Evolutionary conservation across 2,797 vertebrate species (phyloP).

Genomic region (Crax fasciolata): DNA sequence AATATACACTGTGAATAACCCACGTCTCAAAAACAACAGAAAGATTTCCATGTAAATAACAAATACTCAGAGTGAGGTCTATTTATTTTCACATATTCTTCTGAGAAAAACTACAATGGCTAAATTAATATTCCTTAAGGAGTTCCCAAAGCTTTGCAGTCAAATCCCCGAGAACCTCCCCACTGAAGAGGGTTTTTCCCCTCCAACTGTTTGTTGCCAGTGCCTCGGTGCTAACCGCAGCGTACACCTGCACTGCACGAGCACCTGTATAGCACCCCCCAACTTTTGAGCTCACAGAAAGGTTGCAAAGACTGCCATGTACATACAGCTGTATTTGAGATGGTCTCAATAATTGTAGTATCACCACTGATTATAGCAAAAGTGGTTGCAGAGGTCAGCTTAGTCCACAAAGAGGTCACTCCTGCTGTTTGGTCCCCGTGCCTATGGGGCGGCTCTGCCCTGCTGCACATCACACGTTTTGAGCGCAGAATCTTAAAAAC

Average conservation of each 20-base stretch:
- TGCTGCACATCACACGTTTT: background rate
- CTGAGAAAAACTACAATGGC: background rate
- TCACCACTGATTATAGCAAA: background rate
- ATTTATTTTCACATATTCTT: background rate
- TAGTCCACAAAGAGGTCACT: background rate
- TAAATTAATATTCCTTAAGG: background rate
- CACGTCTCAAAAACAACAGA: background rate
- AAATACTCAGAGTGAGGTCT: background rate
- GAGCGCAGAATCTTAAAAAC: background rate
- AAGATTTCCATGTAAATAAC: background rate
- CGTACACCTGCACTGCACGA: accelerated
- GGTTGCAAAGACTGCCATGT: background rate
- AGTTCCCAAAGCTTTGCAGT: background rate
- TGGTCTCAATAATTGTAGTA: background rate
- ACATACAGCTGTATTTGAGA: background rate
- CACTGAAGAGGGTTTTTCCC: background rate
- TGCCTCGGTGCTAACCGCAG: background rate
- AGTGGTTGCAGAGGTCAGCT: background rate
- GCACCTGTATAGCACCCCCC: background rate
- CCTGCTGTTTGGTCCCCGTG: background rate
- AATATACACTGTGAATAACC: background rate
- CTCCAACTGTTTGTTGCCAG: background rate
- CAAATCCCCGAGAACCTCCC: background rate
- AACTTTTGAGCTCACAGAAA: background rate
- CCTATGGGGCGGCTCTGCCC: background rate